phyloP scores from a whole-genome alignment of 2,797 vertebrate species.

The Gymnodraco acuticeps region DNA sequence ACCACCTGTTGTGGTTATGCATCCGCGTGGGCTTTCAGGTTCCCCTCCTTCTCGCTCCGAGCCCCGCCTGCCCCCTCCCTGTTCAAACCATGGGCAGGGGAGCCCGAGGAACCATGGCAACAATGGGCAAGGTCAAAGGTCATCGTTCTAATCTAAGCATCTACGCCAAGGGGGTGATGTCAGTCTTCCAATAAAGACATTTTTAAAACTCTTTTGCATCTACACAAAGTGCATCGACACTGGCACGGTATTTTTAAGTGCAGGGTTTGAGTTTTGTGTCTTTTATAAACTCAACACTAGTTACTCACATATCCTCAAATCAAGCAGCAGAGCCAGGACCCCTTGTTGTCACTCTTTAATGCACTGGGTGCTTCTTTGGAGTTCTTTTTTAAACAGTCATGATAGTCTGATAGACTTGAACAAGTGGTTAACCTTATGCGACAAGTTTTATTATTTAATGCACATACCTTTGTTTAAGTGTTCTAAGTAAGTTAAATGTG shows the following conservation, averaged over 20 bases:
- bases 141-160: conserved; percentile 74
- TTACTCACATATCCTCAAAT: too few species aligned
- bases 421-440: too few species aligned
- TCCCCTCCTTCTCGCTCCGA: conserved; percentile 35
- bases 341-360: too few species aligned
- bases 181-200: conserved; percentile 69
- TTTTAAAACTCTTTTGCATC: conserved; percentile 38
- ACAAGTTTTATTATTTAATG: too few species aligned
- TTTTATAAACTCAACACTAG: conserved; percentile 4
- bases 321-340: too few species aligned
- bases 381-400: too few species aligned
- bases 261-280: neutral
- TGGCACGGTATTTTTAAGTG: conserved; percentile 22
- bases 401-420: too few species aligned
- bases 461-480: too few species aligned
- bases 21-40: conserved; percentile 62
- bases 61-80: conserved; percentile 47
- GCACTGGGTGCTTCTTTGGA: too few species aligned
- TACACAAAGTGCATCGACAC: conserved; percentile 3
- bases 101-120: conserved; percentile 81
- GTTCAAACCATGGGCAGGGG: conserved; percentile 52
- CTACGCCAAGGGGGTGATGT: conserved; percentile 67
- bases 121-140: conserved; percentile 78
- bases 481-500: too few species aligned
- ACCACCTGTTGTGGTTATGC: conserved; percentile 84